Conservation (phyloP, 2,113 vertebrate genomes). For the Neotragus pygmaeus region DNA sequence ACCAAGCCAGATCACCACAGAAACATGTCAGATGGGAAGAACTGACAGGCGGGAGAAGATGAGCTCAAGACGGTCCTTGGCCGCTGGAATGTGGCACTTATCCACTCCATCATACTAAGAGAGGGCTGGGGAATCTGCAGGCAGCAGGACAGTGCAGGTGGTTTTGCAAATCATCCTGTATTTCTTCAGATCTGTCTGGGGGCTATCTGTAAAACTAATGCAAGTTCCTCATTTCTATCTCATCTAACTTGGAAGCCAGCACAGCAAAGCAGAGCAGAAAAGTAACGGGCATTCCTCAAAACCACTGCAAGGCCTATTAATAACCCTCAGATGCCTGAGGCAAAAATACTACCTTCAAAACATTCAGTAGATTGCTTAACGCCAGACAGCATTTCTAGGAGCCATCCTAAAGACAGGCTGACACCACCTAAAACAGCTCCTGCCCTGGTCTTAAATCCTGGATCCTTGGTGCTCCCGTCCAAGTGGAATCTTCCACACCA, state of each 20-base stretch:
- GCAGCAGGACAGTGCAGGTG: background rate
- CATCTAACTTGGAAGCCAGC: background rate
- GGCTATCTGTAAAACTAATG: background rate
- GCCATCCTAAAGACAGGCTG: background rate
- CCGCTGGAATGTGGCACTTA: background rate
- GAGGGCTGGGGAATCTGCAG: background rate
- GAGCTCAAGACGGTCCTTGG: background rate
- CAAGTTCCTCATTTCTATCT: background rate
- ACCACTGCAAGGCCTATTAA: background rate
- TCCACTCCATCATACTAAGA: background rate
- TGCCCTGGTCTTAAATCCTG: background rate
- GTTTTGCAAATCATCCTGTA: background rate
- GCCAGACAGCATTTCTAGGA: background rate
- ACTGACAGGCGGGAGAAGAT: background rate
- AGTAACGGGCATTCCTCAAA: background rate
- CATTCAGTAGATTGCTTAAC: background rate
- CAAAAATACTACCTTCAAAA: background rate
- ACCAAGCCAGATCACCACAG: background rate
- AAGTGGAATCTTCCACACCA: background rate
- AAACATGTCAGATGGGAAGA: background rate
- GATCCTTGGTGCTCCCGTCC: background rate
- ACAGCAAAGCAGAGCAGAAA: background rate
- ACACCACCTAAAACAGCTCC: background rate
- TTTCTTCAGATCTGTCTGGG: background rate
- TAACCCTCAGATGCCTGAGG: background rate